Base-by-base conservation (phyloP, 2,888 invertebrate genomes). In the Uloborus plumipes region DNA sequence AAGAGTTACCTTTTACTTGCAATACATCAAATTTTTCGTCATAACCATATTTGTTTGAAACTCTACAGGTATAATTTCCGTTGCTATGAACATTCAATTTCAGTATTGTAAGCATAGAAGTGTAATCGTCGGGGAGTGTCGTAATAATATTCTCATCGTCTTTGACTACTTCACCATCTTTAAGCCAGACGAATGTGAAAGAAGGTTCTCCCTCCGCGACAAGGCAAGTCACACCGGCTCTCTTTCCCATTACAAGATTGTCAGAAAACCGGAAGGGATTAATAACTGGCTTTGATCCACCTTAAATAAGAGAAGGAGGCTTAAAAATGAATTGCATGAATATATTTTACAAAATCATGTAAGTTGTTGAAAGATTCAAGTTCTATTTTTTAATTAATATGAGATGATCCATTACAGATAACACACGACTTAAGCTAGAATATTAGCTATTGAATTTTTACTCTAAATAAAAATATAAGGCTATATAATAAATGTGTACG, bases 141-240 rank as follows among this genome's bases (percentile, higher is more conserved):
- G 51, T 22, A 20, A 51, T n/a, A 7, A 51, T 47, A 26, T 67
- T 53, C 0, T 18, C 20, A 51, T 16, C 14, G 20, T n/a, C 3
- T 47, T 64, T 26, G 11, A 75, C 16, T 1, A 16, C 47, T 7
- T 49, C 20, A 7, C 77, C 80, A 74, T 85, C 76, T 77, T 80
- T 85, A 59, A 47, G n/a, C 85, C 85, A 85, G 13, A 31, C 47
- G 74, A 85, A 84, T 31, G 47, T 39, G 14, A 85, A 76, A 9
- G 85, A 84, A 26, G 69, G 61, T 50, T 78, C 77, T 7, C 85
- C 85, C 31, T 85, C 83, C 2, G 69, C 58, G 6, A 80, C 77
- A 1, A 65, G 53, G 61, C 82, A 84, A 9, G 39, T 61, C 26
- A 62, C 16, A 16, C 50, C 51, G 22, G 53, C 61, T 22, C 71